These are phyloP conservation scores for Hirtodrosophila alboralis DNA, from an alignment of 2,888 invertebrate genomes.

Conservation along the genomic window DNA sequence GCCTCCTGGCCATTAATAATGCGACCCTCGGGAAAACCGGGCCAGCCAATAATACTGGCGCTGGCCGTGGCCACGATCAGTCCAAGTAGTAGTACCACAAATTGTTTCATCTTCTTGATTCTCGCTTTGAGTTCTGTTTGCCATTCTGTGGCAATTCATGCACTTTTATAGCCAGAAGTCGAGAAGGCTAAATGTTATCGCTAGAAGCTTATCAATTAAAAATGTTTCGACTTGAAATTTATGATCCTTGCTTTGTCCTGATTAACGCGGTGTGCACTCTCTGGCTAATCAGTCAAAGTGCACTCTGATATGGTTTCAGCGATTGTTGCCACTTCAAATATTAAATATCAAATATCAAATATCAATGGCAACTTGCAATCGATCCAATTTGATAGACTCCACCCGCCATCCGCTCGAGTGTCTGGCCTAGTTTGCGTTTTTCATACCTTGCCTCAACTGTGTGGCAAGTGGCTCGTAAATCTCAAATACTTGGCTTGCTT, in stretches of 20 bases:
- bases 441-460: background rate
- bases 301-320: slow-evolving; percentile 1
- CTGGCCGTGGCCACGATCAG: slow-evolving; percentile 61
- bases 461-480: slow-evolving; percentile 37
- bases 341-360: too few species aligned
- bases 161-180: slow-evolving; percentile 47
- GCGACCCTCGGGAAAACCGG: slow-evolving; percentile 74
- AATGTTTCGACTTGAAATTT: slow-evolving; percentile 43
- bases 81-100: slow-evolving; percentile 63
- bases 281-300: slow-evolving; percentile 17
- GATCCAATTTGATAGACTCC: too few species aligned
- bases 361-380: slow-evolving; percentile 27
- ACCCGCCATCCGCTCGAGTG: slow-evolving; percentile 32
- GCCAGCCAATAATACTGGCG: slow-evolving; percentile 47
- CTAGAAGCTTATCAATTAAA: slow-evolving; percentile 35
- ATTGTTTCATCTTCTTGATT: slow-evolving; percentile 68
- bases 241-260: slow-evolving; percentile 58
- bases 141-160: slow-evolving; percentile 1
- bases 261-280: slow-evolving; percentile 8
- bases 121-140: slow-evolving; percentile 36
- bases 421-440: slow-evolving; percentile 12
- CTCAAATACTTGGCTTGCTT: slow-evolving; percentile 6
- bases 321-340: slow-evolving; percentile 41
- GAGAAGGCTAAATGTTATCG: slow-evolving; percentile 1
- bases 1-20: slow-evolving; percentile 82